These are phyloP conservation scores for Bovichtus diacanthus DNA, from an alignment of 2,797 vertebrate species.

Conservation along the genomic window DNA sequence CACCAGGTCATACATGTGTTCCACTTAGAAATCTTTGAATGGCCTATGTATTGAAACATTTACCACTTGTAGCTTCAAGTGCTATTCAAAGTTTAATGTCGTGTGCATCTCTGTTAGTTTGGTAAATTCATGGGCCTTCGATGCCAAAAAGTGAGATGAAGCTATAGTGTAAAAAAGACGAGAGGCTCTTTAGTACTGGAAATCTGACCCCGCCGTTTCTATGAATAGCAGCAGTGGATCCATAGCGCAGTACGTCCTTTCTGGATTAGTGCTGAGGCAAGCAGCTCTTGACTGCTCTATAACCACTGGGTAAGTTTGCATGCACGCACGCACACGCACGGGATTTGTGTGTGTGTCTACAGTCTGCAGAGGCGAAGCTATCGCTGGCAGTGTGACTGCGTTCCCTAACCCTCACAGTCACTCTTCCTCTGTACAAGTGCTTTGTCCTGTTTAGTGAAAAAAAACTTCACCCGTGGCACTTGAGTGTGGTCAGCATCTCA, in stretches of 20 bases:
- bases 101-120: neutral
- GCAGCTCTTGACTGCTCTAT: constrained; percentile 61
- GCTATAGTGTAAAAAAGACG: constrained; percentile 23
- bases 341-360: constrained; percentile 49
- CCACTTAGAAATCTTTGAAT: neutral
- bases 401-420: constrained; percentile 11
- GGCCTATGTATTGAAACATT: neutral
- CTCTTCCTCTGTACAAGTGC: constrained; percentile 1
- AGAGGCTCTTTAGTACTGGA: constrained; percentile 36
- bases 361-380: constrained; percentile 10
- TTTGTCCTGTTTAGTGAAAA: constrained; percentile 23
- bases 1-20: neutral
- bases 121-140: neutral
- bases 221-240: constrained; percentile 66
- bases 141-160: constrained; percentile 20
- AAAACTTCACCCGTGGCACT: constrained; percentile 15
- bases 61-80: neutral
- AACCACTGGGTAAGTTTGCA: constrained; percentile 61
- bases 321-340: constrained; percentile 35
- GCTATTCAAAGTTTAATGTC: neutral
- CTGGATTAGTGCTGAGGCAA: constrained; percentile 71
- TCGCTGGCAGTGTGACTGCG: constrained; percentile 7
- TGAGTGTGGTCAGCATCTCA: constrained; percentile 20
- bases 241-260: constrained; percentile 36
- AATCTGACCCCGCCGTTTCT: constrained; percentile 56